These are phyloP conservation scores for Onthophagus taurus DNA, from an alignment of 1,140 invertebrate genomes.

Conservation along the genomic window DNA sequence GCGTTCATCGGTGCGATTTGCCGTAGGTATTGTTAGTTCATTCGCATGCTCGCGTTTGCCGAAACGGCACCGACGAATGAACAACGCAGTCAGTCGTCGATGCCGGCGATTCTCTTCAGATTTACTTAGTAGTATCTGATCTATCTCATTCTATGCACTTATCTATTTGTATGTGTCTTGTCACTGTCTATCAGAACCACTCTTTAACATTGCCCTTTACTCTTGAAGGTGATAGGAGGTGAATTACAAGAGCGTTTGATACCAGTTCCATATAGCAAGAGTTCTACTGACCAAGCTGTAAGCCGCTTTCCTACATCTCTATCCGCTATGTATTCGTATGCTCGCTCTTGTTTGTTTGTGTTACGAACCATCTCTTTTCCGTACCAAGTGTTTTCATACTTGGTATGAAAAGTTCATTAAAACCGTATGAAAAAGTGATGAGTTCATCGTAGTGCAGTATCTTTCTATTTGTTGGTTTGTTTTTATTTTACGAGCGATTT, in stretches of 20 bases:
- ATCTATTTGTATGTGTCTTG: conserved; percentile 34
- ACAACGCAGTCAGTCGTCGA: no score
- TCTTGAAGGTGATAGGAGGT: conserved; percentile 96
- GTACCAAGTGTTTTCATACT: conserved; percentile 30
- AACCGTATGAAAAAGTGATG: no score
- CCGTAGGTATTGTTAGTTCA: no score
- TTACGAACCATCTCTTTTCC: no score
- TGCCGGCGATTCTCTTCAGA: conserved; percentile 26
- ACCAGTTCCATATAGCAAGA: conserved; percentile 98
- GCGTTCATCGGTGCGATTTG: no score
- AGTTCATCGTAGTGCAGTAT: no score
- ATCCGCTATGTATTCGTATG: conserved; percentile 37
- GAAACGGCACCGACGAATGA: no score
- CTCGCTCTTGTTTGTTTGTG: conserved; percentile 34
- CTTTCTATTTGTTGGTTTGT: conserved; percentile 16
- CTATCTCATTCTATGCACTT: conserved; percentile 36
- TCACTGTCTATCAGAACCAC: conserved; percentile 37
- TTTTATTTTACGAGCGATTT: no score
- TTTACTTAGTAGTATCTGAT: conserved; percentile 36
- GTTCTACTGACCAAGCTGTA: conserved; percentile 98
- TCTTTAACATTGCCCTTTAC: conserved; percentile 41
- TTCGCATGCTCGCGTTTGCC: no score
- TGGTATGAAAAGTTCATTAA: conserved; percentile 15
- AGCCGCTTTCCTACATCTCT: conserved; percentile 55
- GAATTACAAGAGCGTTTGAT: conserved; percentile 99